Evolutionary conservation across 2,797 vertebrate genomes (phyloP).

Genomic region (Oophaga sylvatica): DNA sequence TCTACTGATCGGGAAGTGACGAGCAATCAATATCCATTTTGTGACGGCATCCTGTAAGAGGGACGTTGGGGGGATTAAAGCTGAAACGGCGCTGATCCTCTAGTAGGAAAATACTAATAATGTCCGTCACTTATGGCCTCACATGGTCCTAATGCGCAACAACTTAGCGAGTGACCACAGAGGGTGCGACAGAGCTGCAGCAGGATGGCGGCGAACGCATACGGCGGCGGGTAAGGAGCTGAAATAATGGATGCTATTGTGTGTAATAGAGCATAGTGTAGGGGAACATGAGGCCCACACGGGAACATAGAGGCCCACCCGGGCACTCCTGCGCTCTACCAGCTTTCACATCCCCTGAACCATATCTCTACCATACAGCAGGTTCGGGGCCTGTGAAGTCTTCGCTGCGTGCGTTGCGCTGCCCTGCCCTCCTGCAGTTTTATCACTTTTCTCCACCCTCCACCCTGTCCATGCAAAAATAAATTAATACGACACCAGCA

Average conservation of each 20-base stretch:
- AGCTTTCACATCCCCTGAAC: not conserved
- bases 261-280: not conserved
- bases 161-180: not conserved
- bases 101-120: not conserved
- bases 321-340: not conserved
- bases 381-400: not conserved
- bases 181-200: not conserved
- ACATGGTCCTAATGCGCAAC: not conserved
- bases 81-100: not conserved
- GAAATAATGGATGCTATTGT: not conserved
- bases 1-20: not conserved
- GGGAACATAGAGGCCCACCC: no score
- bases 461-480: slow-evolving; percentile 5
- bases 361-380: not conserved
- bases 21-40: not conserved
- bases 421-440: not conserved
- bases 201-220: not conserved
- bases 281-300: no score
- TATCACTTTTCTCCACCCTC: not conserved
- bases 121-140: not conserved
- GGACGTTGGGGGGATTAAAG: not conserved
- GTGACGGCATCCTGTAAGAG: not conserved
- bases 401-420: no score
- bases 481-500: slow-evolving; percentile 35
- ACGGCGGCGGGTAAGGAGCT: not conserved